These are phyloP conservation scores for Leptodactylus fallax DNA, from an alignment of 2,797 vertebrate species.

Conservation along the genomic window DNA sequence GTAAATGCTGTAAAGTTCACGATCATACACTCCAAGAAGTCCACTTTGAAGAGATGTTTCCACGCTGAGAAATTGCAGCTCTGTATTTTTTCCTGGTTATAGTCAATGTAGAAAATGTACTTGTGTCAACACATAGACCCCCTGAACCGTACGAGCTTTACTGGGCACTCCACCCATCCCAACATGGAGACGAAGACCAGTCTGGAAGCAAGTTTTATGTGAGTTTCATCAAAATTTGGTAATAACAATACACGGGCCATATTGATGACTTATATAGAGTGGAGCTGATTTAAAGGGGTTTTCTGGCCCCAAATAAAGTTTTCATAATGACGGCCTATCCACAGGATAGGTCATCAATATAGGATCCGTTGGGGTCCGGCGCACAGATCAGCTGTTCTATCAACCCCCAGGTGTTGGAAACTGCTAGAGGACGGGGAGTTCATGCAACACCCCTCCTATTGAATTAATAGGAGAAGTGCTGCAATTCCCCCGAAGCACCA, in stretches of 20 bases:
- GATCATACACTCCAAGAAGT: conserved; percentile 26
- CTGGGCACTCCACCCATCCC: neutral
- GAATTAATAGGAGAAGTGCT: too few relatives aligned
- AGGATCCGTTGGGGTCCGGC: too few relatives aligned
- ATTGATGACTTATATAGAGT: too few relatives aligned
- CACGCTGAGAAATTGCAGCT: neutral
- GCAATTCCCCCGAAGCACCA: too few relatives aligned
- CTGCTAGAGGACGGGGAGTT: too few relatives aligned
- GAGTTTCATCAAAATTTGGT: neutral
- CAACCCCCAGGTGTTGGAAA: too few relatives aligned
- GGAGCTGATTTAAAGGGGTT: too few relatives aligned
- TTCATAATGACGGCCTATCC: too few relatives aligned
- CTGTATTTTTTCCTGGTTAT: neutral
- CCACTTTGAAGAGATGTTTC: neutral
- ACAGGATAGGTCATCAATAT: too few relatives aligned
- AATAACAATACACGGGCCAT: neutral
- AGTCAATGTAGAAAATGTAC: neutral
- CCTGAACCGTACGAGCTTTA: neutral
- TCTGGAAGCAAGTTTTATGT: neutral
- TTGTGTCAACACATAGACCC: neutral
- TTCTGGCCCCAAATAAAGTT: too few relatives aligned
- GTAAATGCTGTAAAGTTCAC: conserved; percentile 33
- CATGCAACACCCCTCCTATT: too few relatives aligned
- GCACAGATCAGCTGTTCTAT: too few relatives aligned
- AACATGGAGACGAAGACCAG: neutral